A percentile compares a stretch with the other conserved stretches of the same genome.
phyloP scores from a whole-genome alignment of 1,140 invertebrate genomes.

The Lepidurus packardi region DNA sequence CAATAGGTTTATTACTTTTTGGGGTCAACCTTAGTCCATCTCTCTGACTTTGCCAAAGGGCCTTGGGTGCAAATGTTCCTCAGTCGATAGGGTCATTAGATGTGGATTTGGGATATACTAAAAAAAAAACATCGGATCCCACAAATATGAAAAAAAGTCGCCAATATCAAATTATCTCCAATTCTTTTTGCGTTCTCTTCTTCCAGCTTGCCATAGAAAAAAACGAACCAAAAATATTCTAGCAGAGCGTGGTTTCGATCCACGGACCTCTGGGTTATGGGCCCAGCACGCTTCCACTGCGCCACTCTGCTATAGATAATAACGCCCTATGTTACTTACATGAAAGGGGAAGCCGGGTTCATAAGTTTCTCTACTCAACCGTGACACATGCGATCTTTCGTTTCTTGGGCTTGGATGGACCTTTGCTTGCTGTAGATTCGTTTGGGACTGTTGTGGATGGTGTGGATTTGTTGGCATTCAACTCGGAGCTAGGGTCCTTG shows the following conservation, averaged over 20 bases:
- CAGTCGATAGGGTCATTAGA: background rate
- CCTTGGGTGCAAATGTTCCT: background rate
- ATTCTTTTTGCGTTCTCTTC: too few relatives aligned
- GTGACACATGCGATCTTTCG: background rate
- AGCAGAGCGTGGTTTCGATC: conserved; percentile 64
- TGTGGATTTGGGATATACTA: background rate
- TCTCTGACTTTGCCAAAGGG: background rate
- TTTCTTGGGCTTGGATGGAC: background rate
- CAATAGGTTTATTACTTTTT: background rate
- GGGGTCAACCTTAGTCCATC: background rate
- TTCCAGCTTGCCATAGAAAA: too few relatives aligned
- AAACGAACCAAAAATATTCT: background rate
- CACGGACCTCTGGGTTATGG: conserved; percentile 92
- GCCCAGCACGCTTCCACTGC: conserved; percentile 86
- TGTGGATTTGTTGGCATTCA: background rate
- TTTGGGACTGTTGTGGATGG: background rate
- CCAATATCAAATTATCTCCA: too few relatives aligned
- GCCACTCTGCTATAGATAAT: conserved; percentile 68
- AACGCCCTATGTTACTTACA: background rate
- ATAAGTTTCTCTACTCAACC: background rate
- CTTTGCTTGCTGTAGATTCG: background rate
- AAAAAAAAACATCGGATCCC: background rate
- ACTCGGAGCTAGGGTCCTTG: background rate
- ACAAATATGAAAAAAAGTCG: too few relatives aligned
- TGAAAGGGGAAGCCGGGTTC: too few relatives aligned